Base-by-base conservation (phyloP, 1,140 invertebrate genomes). In the Nylanderia fulva region DNA sequence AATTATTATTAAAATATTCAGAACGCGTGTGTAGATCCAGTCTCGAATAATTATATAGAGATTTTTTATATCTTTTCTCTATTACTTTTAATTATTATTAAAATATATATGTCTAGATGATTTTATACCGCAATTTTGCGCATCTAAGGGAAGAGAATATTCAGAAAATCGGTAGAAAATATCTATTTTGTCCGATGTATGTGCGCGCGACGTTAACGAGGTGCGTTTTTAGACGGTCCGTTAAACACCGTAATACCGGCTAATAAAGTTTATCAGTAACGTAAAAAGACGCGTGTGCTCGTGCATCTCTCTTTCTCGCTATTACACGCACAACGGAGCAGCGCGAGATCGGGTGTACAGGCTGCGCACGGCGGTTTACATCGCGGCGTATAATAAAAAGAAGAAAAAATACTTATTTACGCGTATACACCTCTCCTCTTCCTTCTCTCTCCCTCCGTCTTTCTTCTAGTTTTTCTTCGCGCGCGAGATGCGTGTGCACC, bases 381-480 rank as follows among this genome's bases (percentile, higher is more conserved):
- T 75, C 39, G 29, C 27, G 58, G 52, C 45, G 60, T 74, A 90
- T n/a, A n/a, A n/a, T n/a, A n/a, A n/a, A n/a, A n/a, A 89, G 90
- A 85, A 85, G 76, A n/a, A 90, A 89, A 90, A 85, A 85, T 66
- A 15, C 42, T 66, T 68, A 77, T 66, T 77, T 77, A 77, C 60
- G 60, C 60, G 48, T 24, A 15, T n/a, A 54, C 1, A 21, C 45
- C 15, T 48, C 45, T 48, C 5, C 45, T 48, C 4, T 48, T 48
- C 45, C 45, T 48, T 13, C 15, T 42, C 9, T 42, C 45, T 18
- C 58, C 75, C 80, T 87, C 82, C 13, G 2, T 45, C 42, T 13
- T 15, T 48, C 15, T 48, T 48, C 85, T 79, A 89, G 82, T 90
- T 90, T 88, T 90, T 90, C 86, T 58, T 58, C 24, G 18, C 54